Evolutionary conservation across 2,113 vertebrate genomes (phyloP), one percentile per base, ranked within the genome.

Genomic region (Ammodramus savannarum): DNA sequence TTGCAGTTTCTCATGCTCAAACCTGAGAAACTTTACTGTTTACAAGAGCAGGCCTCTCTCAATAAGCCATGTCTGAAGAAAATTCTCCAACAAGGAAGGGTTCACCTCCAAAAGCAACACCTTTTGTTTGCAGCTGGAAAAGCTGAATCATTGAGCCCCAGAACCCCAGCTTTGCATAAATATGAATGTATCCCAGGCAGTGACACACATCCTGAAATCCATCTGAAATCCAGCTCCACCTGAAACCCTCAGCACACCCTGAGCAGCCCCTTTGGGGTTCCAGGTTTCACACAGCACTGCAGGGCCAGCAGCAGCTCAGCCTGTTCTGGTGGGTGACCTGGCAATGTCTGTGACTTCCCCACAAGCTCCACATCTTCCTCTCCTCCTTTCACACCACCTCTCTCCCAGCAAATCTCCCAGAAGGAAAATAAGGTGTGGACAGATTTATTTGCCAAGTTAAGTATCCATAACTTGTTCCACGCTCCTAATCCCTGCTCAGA

Each of bases 391-490:
- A 2, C 3, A 65, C 13, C 62, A 48, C 52, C 67, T 86, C 32
- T 2, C 67, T 74, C 51, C 32, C 67, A 74, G 55, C 55, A 91
- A 29, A 55, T 59, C 51, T 77, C 78, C 63, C 71, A 32, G 48
- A 93, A 74, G 55, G 21, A 93, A 93, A 91, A 88, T 16, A 91
- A 91, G 87, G 81, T 79, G 91, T 46, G 75, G 58, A 87, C 67
- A 76, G 72, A 91, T 87, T 83, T 69, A 93, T 85, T 84, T 89
- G 85, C 89, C 77, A 93, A 91, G 77, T 68, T 81, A 89, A 92
- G 78, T 69, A 92, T 65, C 91, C 78, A 39, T 72, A 91, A 85
- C 58, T 77, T 87, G 67, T 39, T 93, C 67, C 71, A 87, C 4
- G 0, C 62, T 91, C 87, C 78, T 43, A 78, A 89, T n/a, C 31